Conservation (phyloP, 2,797 vertebrate species). For the Pterois miles region DNA sequence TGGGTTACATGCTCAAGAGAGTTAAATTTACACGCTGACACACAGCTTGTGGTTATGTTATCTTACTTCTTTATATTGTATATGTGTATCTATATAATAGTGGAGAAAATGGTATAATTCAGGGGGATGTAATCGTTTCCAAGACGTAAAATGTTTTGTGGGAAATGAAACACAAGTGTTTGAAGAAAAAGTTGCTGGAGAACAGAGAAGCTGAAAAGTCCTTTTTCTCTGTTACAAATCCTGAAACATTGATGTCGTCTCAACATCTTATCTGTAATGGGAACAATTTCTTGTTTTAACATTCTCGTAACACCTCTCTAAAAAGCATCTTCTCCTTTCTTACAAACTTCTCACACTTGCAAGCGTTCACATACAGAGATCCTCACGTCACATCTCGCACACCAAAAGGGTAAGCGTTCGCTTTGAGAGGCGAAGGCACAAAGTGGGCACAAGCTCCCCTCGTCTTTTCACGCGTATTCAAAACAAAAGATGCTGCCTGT, state of each 20-base stretch:
- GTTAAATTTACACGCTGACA: constrained; percentile 37
- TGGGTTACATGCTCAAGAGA: constrained; percentile 15
- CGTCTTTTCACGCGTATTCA: constrained; percentile 35
- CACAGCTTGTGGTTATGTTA: constrained; percentile 37
- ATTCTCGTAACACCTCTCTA: constrained; percentile 2
- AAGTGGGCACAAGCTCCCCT: constrained; percentile 35
- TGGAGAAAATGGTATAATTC: not conserved
- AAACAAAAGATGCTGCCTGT: constrained; percentile 54
- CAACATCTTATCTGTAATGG: constrained; percentile 5
- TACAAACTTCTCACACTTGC: constrained; percentile 15
- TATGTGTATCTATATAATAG: too few relatives aligned
- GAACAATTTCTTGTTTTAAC: constrained; percentile 19
- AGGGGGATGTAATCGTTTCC: not conserved
- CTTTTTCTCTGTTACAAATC: not conserved
- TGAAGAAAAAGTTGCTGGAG: constrained; percentile 23
- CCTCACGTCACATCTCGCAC: constrained; percentile 17
- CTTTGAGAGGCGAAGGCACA: constrained; percentile 36
- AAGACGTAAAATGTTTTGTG: not conserved
- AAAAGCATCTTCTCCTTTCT: constrained; percentile 5
- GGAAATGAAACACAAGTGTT: constrained; percentile 9
- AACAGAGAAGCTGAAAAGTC: constrained; percentile 11
- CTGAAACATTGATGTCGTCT: not conserved
- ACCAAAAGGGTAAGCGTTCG: constrained; percentile 32
- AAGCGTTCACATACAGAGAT: constrained; percentile 20
- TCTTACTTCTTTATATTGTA: constrained; percentile 17